phyloP scores from a whole-genome alignment of 2,113 vertebrate genomes.

The Rattus rattus region DNA sequence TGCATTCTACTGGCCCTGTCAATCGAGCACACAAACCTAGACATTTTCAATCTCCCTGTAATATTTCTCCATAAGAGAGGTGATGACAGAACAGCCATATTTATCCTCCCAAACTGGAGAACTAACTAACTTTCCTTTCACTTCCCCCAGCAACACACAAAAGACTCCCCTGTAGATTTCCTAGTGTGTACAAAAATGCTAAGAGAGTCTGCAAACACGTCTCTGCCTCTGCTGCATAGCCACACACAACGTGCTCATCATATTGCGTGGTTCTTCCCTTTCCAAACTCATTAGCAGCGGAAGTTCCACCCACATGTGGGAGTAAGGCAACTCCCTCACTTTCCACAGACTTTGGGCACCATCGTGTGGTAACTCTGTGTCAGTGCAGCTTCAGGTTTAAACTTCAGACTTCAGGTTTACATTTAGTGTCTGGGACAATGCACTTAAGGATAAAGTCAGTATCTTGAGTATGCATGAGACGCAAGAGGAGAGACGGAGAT shows the following conservation, averaged over 20 bases:
- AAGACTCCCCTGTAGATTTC: not conserved
- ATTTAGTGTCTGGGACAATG: not conserved
- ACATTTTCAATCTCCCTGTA: not conserved
- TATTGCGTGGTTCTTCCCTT: not conserved
- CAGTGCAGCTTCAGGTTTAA: constrained; percentile 26
- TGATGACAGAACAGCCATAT: not conserved
- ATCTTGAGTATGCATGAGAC: not conserved
- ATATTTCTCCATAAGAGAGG: not conserved
- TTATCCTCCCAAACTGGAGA: constrained; percentile 2
- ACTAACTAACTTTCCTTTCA: not conserved
- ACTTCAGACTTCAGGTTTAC: not conserved
- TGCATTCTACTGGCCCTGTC: not conserved
- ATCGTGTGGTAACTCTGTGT: constrained; percentile 62
- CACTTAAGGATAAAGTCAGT: not conserved
- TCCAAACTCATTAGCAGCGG: not conserved
- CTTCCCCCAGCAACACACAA: no score
- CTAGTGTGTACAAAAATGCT: not conserved
- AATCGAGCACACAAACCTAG: not conserved
- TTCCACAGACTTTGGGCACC: constrained; percentile 67
- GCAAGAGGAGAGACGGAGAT: not conserved
- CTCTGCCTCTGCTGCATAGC: not conserved
- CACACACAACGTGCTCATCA: not conserved
- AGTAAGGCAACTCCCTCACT: not conserved
- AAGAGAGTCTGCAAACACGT: not conserved
- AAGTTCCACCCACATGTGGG: not conserved